These are phyloP conservation scores for Drosophila nannoptera DNA, from an alignment of 1,140 invertebrate species.

Conservation along the genomic window DNA sequence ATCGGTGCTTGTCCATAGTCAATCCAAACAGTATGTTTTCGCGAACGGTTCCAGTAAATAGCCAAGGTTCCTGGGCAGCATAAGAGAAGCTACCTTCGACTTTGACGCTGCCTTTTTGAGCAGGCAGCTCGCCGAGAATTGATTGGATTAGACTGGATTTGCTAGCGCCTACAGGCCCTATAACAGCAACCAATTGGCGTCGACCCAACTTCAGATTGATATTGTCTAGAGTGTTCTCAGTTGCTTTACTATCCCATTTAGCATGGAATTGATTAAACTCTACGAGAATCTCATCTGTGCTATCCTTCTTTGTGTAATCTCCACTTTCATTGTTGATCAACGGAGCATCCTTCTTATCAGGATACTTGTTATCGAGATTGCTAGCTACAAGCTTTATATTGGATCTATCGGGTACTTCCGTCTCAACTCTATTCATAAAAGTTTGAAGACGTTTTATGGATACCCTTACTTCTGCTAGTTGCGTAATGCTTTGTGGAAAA, in stretches of 20 bases:
- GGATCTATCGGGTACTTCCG: slow-evolving; percentile 48
- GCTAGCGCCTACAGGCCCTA: slow-evolving; percentile 84
- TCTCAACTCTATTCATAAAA: slow-evolving; percentile 85
- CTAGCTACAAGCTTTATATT: neutral
- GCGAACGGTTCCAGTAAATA: slow-evolving; percentile 82
- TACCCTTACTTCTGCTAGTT: slow-evolving; percentile 84
- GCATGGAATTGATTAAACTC: slow-evolving; percentile 58
- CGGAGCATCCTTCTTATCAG: slow-evolving; percentile 7
- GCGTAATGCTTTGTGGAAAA: slow-evolving; percentile 82
- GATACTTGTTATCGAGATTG: neutral
- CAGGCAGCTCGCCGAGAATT: slow-evolving; percentile 72
- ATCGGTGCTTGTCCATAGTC: slow-evolving; percentile 81
- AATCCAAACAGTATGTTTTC: slow-evolving; percentile 90
- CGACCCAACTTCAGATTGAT: slow-evolving; percentile 63
- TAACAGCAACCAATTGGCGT: slow-evolving; percentile 82
- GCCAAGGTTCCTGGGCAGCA: slow-evolving; percentile 69
- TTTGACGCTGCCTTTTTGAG: slow-evolving; percentile 37
- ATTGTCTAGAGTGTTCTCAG: slow-evolving; percentile 52
- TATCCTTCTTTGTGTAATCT: slow-evolving; percentile 9
- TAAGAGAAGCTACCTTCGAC: slow-evolving; percentile 61
- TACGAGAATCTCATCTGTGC: slow-evolving; percentile 43
- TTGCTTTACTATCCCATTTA: slow-evolving; percentile 52
- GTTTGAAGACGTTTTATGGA: slow-evolving; percentile 84
- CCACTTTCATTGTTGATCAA: slow-evolving; percentile 6
- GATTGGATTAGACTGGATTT: slow-evolving; percentile 81